Evolutionary conservation across 2,888 invertebrate genomes (phyloP).

Genomic region (Crematogaster levior): DNA sequence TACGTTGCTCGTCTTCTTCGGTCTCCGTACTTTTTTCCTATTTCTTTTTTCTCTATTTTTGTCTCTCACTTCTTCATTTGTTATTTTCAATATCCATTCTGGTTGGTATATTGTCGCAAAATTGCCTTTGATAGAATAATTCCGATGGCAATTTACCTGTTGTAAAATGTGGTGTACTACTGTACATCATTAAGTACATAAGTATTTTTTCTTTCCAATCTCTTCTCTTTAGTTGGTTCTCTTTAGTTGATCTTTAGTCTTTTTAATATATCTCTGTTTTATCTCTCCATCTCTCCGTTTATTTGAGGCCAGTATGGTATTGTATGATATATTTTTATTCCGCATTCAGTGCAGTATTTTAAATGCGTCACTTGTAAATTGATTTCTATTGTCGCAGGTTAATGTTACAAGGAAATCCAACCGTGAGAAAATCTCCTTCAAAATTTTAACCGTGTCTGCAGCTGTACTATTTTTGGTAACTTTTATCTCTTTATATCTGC

Average conservation of each 20-base stretch:
- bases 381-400: too few relatives aligned
- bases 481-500: neutral
- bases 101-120: neutral
- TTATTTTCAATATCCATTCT: neutral
- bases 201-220: neutral
- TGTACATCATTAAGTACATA: too few relatives aligned
- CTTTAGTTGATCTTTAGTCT: neutral
- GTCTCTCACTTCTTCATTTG: neutral
- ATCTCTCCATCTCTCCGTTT: too few relatives aligned
- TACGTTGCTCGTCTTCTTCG: too few relatives aligned
- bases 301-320: too few relatives aligned
- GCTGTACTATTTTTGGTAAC: neutral
- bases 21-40: too few relatives aligned
- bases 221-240: neutral
- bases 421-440: neutral
- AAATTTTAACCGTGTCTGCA: neutral
- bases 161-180: neutral
- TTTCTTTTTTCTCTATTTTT: too few relatives aligned
- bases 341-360: neutral
- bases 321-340: neutral
- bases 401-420: too few relatives aligned
- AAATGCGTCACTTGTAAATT: neutral
- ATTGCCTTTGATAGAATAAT: neutral
- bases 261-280: too few relatives aligned
- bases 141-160: neutral